Evolutionary conservation across 1,140 invertebrate genomes (phyloP).

Genomic region (Campodea augens): DNA sequence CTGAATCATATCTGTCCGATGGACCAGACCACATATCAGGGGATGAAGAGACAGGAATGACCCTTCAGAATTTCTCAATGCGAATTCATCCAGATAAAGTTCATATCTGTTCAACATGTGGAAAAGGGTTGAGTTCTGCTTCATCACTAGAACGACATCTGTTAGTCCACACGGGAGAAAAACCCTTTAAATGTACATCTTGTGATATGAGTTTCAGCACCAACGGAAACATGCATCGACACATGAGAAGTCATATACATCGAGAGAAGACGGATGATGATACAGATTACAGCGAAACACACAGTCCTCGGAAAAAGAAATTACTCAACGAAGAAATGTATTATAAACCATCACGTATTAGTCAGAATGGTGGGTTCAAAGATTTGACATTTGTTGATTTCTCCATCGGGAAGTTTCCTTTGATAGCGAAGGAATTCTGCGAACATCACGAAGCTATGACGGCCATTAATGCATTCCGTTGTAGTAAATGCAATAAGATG

Average conservation of each 20-base stretch:
- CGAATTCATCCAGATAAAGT: not conserved
- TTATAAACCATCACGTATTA: conserved; percentile 44
- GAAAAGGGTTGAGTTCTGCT: conserved; percentile 43
- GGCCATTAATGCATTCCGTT: conserved; percentile 42
- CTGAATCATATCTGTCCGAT: no score
- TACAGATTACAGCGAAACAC: conserved; percentile 21
- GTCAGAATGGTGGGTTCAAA: conserved; percentile 34
- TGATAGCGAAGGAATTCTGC: conserved; percentile 49
- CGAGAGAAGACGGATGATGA: conserved; percentile 21
- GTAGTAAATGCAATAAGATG: conserved; percentile 44
- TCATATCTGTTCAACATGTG: conserved; percentile 26
- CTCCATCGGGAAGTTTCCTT: conserved; percentile 50
- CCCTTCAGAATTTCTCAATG: no score
- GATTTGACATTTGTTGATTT: conserved; percentile 63
- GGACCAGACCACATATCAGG: no score
- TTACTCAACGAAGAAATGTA: conserved; percentile 41
- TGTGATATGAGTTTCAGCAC: conserved; percentile 69
- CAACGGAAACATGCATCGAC: conserved; percentile 73
- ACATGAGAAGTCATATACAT: conserved; percentile 46
- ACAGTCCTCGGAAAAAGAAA: conserved; percentile 14
- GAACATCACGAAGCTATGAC: conserved; percentile 43
- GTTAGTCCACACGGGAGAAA: conserved; percentile 49
- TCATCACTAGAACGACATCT: conserved; percentile 57
- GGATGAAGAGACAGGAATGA: no score
- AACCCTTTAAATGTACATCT: conserved; percentile 54